Conservation (phyloP, 2,797 vertebrate species). For the Eulemur coronatus region DNA sequence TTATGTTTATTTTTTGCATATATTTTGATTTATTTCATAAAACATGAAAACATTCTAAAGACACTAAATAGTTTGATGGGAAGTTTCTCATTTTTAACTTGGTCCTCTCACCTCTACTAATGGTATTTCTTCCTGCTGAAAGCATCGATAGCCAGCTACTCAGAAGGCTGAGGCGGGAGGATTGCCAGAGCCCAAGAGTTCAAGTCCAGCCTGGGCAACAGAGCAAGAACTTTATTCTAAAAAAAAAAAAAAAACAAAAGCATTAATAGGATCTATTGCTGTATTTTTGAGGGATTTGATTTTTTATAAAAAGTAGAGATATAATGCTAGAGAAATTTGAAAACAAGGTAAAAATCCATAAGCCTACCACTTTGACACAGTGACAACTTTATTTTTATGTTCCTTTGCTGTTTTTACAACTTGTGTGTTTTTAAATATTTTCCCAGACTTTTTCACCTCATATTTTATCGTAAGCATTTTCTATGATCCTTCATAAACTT, state of each 20-base stretch:
- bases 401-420: constrained; percentile 48
- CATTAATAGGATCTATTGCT: not conserved
- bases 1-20: not conserved
- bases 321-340: constrained; percentile 19
- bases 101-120: not conserved
- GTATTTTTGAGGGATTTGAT: not conserved
- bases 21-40: not conserved
- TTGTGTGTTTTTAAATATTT: not conserved
- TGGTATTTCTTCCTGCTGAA: not conserved
- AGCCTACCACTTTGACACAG: not conserved
- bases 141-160: not conserved
- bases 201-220: not conserved
- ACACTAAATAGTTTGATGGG: not conserved
- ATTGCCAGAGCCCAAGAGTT: not conserved
- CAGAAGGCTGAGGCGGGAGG: not conserved
- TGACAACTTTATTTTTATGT: constrained; percentile 39
- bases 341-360: constrained; percentile 53
- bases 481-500: constrained; percentile 53
- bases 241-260: not conserved
- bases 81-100: not conserved
- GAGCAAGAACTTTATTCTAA: not conserved
- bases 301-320: not conserved
- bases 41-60: not conserved
- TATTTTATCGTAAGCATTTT: constrained; percentile 58
- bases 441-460: constrained; percentile 21